Conservation (phyloP, 2,113 vertebrate species). For the Poicephalus meyeri region DNA sequence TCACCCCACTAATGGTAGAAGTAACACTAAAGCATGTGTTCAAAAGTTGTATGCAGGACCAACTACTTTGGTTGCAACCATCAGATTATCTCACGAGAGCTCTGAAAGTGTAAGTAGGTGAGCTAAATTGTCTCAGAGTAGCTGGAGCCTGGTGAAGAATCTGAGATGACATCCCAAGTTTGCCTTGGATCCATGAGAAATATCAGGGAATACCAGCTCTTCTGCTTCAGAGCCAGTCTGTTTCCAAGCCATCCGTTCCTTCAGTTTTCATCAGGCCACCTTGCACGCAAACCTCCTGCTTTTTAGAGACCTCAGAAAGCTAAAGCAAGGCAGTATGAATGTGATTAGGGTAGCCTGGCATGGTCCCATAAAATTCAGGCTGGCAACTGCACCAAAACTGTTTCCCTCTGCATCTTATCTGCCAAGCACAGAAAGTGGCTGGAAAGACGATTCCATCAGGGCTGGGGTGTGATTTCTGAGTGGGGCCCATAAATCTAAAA, state of each 20-base stretch:
- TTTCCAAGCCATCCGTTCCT: neutral
- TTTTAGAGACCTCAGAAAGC: neutral
- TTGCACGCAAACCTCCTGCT: neutral
- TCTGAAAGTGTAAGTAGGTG: neutral
- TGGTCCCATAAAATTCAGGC: neutral
- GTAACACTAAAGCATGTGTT: neutral
- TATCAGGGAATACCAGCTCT: neutral
- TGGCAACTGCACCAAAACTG: neutral
- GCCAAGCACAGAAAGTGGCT: neutral
- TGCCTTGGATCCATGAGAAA: neutral
- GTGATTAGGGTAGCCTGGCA: neutral
- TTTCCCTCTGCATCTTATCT: neutral
- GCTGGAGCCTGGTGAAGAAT: neutral
- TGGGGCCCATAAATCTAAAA: neutral
- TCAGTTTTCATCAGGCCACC: neutral
- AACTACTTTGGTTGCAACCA: neutral
- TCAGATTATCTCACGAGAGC: neutral
- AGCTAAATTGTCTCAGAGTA: neutral
- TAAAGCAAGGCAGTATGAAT: neutral
- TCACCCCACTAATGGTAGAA: neutral
- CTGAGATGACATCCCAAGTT: neutral
- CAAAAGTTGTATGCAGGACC: neutral
- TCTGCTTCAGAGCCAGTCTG: neutral
- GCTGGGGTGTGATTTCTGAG: neutral
- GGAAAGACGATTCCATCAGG: neutral